Conservation (phyloP, 2,888 invertebrate genomes). For the Epinotia demarniana region DNA sequence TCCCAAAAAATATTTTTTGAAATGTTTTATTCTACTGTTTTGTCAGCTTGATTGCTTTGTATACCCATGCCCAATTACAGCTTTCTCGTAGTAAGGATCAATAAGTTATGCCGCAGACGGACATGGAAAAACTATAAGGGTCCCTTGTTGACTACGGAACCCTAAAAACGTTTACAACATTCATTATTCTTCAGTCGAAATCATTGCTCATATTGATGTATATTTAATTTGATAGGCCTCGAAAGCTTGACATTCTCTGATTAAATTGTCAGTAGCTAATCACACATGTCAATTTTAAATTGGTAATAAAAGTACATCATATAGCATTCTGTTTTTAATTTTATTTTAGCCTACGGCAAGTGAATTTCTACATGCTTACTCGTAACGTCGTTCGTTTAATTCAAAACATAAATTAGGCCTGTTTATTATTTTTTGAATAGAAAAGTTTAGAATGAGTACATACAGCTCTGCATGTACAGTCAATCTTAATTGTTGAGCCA, state of each 20-base stretch:
- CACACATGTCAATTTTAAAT: background rate
- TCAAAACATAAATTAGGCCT: conserved; percentile 5
- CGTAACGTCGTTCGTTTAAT: conserved; percentile 4
- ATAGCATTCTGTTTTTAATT: background rate
- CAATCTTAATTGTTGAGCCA: no score
- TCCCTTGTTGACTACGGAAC: no score
- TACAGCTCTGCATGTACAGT: background rate
- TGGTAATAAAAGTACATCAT: background rate
- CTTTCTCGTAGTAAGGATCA: no score
- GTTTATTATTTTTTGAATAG: conserved; percentile 13
- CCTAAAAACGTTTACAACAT: background rate
- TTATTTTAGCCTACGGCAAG: conserved; percentile 6
- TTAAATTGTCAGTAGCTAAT: conserved; percentile 5
- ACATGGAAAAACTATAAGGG: no score
- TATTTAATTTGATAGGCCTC: background rate
- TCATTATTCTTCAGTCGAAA: background rate
- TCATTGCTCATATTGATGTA: background rate
- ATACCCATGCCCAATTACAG: no score
- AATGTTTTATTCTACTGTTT: no score
- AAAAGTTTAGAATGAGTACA: conserved; percentile 4
- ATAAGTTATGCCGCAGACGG: no score
- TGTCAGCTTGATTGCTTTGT: no score
- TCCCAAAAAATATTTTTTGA: no score
- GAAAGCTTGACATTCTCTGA: conserved; percentile 13
- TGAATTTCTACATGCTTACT: background rate